phyloP scores from a whole-genome alignment of 2,113 vertebrate species.

The Pomatorhinus ruficollis region DNA sequence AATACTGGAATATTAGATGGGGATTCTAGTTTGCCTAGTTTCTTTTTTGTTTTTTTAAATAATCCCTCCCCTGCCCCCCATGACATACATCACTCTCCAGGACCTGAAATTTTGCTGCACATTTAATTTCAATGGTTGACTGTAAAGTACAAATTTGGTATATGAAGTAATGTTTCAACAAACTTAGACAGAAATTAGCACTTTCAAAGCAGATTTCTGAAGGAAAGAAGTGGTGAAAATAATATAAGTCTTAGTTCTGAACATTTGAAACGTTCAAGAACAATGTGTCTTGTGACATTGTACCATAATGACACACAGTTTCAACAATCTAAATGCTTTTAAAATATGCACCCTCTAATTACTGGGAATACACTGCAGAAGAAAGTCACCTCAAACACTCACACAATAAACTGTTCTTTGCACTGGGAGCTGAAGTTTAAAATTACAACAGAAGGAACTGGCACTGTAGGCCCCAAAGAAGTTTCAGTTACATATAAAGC shows the following conservation, averaged over 20 bases:
- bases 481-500: background rate
- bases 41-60: background rate
- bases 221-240: background rate
- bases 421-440: background rate
- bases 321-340: background rate
- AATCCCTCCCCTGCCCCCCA: background rate
- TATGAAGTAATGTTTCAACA: background rate
- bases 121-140: background rate
- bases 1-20: background rate
- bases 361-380: background rate
- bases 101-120: background rate
- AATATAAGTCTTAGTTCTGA: background rate
- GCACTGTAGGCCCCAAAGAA: background rate
- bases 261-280: background rate
- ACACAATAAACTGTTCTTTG: background rate
- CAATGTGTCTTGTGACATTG: background rate
- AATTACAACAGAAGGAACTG: background rate
- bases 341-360: background rate
- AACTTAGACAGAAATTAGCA: background rate
- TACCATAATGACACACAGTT: background rate
- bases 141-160: background rate
- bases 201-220: background rate
- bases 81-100: background rate
- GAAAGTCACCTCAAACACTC: background rate
- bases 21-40: background rate